Evolutionary conservation across 2,113 vertebrate genomes (phyloP).

Genomic region (Trogon surrucura): DNA sequence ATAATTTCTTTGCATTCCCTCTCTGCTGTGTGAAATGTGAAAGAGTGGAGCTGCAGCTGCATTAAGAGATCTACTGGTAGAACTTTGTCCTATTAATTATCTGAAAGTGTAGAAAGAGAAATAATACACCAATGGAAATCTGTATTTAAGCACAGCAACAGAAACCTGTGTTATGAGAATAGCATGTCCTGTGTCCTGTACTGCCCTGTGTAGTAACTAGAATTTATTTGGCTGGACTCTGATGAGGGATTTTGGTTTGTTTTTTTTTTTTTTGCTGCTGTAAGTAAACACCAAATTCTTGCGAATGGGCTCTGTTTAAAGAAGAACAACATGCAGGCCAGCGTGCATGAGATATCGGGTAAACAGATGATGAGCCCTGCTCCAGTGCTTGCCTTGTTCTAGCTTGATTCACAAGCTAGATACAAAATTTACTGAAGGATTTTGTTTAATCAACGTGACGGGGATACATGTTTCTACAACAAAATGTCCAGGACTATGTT

Average conservation of each 20-base stretch:
- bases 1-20: background rate
- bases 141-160: background rate
- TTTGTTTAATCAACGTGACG: background rate
- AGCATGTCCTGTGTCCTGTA: background rate
- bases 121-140: background rate
- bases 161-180: background rate
- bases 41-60: background rate
- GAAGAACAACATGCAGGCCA: background rate
- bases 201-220: background rate
- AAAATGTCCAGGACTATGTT: background rate
- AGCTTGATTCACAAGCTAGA: background rate
- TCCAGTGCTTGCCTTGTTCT: background rate
- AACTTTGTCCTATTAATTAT: background rate
- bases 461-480: background rate
- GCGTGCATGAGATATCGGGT: background rate
- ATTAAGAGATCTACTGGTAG: background rate
- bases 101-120: background rate
- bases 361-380: background rate
- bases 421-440: background rate
- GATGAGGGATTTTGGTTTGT: background rate
- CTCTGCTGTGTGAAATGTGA: background rate
- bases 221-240: background rate
- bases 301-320: conserved; percentile 10
- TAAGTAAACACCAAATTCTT: background rate
- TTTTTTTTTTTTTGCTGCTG: background rate